Evolutionary conservation across 1,140 invertebrate species (phyloP), one percentile per base, ranked within the genome.

Genomic region (Nephotettix cincticeps): DNA sequence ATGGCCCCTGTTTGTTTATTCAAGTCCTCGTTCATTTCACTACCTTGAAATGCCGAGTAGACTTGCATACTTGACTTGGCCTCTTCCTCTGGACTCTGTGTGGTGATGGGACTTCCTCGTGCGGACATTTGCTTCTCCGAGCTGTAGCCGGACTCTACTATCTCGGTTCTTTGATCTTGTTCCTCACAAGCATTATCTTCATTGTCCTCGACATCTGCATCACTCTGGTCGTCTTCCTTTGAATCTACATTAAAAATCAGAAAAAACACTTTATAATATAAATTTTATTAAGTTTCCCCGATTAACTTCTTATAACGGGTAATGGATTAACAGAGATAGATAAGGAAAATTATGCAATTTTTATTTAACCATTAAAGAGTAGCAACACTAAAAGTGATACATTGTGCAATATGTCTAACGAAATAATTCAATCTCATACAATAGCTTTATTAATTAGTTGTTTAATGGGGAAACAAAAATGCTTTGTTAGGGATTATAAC

Each of bases 121-220:
- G 72, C 72, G 45, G 76, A 76, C 23, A 58, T 74, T 21, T 61
- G 70, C 76, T 90, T 90, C 74, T 90, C 89, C 0, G 89, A 90
- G 80, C 88, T 89, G 74, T 91, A 91, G 0, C 89, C 88, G 1
- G 88, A 89, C 74, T 90, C 89, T 71, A 84, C 83, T n/a, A 84
- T 76, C 73, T 85, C 84, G 21, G 76, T 76, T 51, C 75, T 68
- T 0, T 73, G 68, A 40, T 74, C 74, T 1, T 73, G 70, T 51
- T 74, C 74, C 51, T 73, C 78, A 1, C 81, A 81, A 36, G 82
- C 81, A 43, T 87, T 87, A 73, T 91, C 89, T 2, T 88, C 79
- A 77, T 93, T 93, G 75, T 93, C 92, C 80, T 94, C 92, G 0
- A 93, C 84, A 77, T 93, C 92, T 0, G 91, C 91, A 78, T 93